Percentiles rank a stretch among this genome's conserved stretches.
phyloP scores from a whole-genome alignment of 2,797 vertebrate species.

The Hapalemur alaotrensis region DNA sequence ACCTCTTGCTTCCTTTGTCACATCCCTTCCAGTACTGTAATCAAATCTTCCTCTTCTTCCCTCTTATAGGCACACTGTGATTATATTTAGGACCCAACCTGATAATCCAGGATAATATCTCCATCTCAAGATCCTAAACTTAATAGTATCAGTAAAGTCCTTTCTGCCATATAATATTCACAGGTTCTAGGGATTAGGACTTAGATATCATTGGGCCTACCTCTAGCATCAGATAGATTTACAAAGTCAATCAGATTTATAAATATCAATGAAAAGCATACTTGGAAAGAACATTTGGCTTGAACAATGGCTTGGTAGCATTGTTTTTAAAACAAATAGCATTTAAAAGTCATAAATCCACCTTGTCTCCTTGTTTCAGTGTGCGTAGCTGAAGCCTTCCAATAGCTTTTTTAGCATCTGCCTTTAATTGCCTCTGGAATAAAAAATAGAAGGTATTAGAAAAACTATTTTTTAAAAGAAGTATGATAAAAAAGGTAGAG shows the following conservation, averaged over 20 bases:
- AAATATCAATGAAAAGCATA: slow-evolving; percentile 5
- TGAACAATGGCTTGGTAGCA: background rate
- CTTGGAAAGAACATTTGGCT: background rate
- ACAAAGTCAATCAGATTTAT: slow-evolving; percentile 6
- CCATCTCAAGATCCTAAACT: slow-evolving; percentile 34
- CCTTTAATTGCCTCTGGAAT: slow-evolving; percentile 89
- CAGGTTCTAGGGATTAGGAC: background rate
- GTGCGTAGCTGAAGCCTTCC: slow-evolving; percentile 89
- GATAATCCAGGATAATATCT: slow-evolving; percentile 30
- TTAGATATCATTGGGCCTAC: slow-evolving; percentile 12
- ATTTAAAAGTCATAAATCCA: slow-evolving; percentile 64
- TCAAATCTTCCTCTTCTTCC: background rate
- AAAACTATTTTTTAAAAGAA: slow-evolving; percentile 39
- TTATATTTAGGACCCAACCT: background rate
- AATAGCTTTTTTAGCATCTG: slow-evolving; percentile 92
- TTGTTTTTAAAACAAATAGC: background rate
- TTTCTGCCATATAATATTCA: background rate
- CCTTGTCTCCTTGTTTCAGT: slow-evolving; percentile 91
- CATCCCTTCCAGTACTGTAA: background rate
- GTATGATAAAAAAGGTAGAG: background rate
- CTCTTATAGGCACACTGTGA: background rate
- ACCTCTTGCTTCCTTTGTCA: background rate
- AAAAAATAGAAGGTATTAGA: slow-evolving; percentile 43
- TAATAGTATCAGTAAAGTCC: slow-evolving; percentile 7
- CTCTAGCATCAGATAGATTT: background rate